Percentiles rank a stretch among this genome's conserved stretches.
phyloP scores from a whole-genome alignment of 2,888 invertebrate genomes.

The Onchidella celtica region DNA sequence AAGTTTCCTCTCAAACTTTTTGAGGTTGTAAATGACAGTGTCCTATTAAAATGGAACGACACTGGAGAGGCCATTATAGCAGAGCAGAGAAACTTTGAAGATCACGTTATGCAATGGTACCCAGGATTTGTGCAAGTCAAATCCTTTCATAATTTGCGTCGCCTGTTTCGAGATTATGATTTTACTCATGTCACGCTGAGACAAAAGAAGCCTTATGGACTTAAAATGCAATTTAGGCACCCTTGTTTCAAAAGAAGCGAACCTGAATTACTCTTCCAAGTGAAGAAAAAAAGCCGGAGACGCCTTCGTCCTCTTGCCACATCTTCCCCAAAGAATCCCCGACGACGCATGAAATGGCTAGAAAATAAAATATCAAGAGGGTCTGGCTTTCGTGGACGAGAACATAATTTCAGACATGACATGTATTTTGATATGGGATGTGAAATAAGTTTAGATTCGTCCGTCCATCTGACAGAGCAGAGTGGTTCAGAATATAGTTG shows the following conservation, averaged over 20 bases:
- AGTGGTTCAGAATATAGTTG: neutral
- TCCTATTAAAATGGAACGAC: constrained; percentile 67
- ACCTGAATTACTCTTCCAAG: constrained; percentile 58
- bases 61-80: constrained; percentile 63
- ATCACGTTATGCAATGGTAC: constrained; percentile 69
- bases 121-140: constrained; percentile 77
- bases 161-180: constrained; percentile 76
- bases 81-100: constrained; percentile 66
- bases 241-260: constrained; percentile 62
- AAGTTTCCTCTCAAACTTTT: constrained; percentile 72
- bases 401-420: neutral
- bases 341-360: too few species aligned
- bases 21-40: constrained; percentile 68
- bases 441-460: neutral
- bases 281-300: constrained; percentile 53
- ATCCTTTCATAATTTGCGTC: constrained; percentile 72
- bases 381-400: neutral
- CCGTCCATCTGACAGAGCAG: neutral
- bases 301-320: constrained; percentile 9
- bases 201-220: constrained; percentile 30
- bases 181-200: constrained; percentile 69
- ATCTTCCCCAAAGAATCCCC: constrained; percentile 12
- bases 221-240: constrained; percentile 70
- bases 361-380: neutral
- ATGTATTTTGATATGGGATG: neutral